phyloP scores from a whole-genome alignment of 2,797 vertebrate genomes.

The Labroides dimidiatus region DNA sequence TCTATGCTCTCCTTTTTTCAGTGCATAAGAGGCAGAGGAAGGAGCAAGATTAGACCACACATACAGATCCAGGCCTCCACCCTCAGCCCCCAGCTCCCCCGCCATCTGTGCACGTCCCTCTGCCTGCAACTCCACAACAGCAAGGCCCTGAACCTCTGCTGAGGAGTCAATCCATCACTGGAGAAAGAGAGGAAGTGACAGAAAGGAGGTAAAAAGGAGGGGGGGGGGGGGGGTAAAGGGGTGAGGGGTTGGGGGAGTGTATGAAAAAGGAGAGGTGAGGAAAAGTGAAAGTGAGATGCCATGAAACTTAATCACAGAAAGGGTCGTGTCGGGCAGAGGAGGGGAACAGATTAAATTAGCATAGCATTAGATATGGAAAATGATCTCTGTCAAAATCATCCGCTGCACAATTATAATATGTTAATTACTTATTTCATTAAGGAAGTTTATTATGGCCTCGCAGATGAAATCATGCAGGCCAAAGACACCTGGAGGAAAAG shows the following conservation, averaged over 20 bases:
- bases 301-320: slow-evolving; percentile 99
- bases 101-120: slow-evolving; percentile 72
- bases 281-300: slow-evolving; percentile 86
- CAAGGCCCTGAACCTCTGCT: slow-evolving; percentile 81
- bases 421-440: slow-evolving; percentile 99
- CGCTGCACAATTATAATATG: slow-evolving; percentile 99
- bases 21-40: slow-evolving; percentile 60
- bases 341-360: slow-evolving; percentile 99
- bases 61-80: slow-evolving; percentile 75
- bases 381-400: slow-evolving; percentile 99
- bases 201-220: slow-evolving; percentile 47
- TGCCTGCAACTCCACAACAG: slow-evolving; percentile 80
- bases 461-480: slow-evolving; percentile 95
- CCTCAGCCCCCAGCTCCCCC: slow-evolving; percentile 68
- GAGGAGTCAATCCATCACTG: slow-evolving; percentile 92
- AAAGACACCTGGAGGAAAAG: slow-evolving; percentile 94
- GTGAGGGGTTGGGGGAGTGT: slow-evolving; percentile 13
- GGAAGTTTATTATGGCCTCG: slow-evolving; percentile 98
- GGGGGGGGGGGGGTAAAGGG: slow-evolving; percentile 10
- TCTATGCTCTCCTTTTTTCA: slow-evolving; percentile 57
- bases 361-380: slow-evolving; percentile 99
- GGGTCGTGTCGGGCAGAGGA: slow-evolving; percentile 97
- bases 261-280: slow-evolving; percentile 68
- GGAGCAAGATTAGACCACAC: slow-evolving; percentile 71
- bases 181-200: slow-evolving; percentile 53